Base-by-base conservation (phyloP, 2,888 invertebrate species). In the Spicauda simplicius region DNA sequence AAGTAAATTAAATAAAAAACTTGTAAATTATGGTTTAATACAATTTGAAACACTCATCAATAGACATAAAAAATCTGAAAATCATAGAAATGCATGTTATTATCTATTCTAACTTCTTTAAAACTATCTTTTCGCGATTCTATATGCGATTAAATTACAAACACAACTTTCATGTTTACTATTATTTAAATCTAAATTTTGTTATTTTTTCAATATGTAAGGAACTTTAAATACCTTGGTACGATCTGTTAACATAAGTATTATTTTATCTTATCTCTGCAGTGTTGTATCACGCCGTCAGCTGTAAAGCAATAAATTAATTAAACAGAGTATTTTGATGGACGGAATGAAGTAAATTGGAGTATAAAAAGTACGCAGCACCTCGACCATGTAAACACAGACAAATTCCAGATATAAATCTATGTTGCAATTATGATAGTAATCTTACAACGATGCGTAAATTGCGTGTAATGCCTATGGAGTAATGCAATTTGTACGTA, bases 341-440 rank as follows among this genome's bases (percentile, higher is more conserved):
- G 25, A 52, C 19, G 48, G n/a, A 37, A 14, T 48, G 58, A 58
- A 18, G 19, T 20, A 45, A 65, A 59, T 54, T 60, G 54, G 11
- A 48, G 10, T 16, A 30, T 50, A 66, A 66, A 66, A 66, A 66
- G 30, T 55, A 48, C 11, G 48, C 25, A 30, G 54, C n/a, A 45
- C 33, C 11, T 37, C 54, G 60, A 60, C 45, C 66, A 60, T 60
- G 55, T 66, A 66, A 66, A 66, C 55, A 48, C 58, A 50, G 55
- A 66, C 66, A 66, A 66, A 66, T 66, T 60, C 48, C 16, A 20
- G 66, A 66, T 66, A 66, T 66, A 55, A 59, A 66, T 60, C 66
- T 60, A 55, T n/a, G 2, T 55, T 33, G 55, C 55, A 66, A 66
- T 66, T 60, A 60, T 50, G 66, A 66, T 60, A 20, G 60, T 33